These are phyloP conservation scores for Ochropleura plecta DNA, from an alignment of 2,888 invertebrate species.

Conservation along the genomic window DNA sequence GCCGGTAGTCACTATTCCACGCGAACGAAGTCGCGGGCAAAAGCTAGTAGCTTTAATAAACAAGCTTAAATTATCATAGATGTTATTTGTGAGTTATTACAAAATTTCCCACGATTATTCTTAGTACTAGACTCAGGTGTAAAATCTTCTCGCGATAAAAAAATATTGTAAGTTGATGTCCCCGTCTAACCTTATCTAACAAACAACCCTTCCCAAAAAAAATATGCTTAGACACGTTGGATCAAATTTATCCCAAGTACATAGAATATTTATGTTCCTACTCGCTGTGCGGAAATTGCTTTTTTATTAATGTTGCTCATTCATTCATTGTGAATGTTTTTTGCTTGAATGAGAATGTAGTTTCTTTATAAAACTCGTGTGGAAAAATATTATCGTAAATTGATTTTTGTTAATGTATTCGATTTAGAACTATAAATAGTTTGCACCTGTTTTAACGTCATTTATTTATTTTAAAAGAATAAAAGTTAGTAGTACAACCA, in stretches of 20 bases:
- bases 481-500: too few relatives aligned
- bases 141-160: neutral
- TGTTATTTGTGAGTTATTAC: neutral
- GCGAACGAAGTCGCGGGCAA: too few relatives aligned
- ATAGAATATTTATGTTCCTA: slow-evolving; percentile 42
- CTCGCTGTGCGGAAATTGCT: slow-evolving; percentile 37
- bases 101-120: neutral
- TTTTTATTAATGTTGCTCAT: slow-evolving; percentile 49
- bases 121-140: neutral
- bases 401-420: neutral
- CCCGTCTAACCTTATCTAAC: slow-evolving; percentile 3
- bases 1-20: too few relatives aligned
- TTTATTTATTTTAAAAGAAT: too few relatives aligned
- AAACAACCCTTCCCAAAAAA: slow-evolving; percentile 25
- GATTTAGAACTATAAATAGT: neutral
- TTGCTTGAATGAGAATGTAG: neutral
- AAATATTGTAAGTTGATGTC: neutral
- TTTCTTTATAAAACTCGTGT: neutral
- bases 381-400: neutral
- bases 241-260: slow-evolving; percentile 33
- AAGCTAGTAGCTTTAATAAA: too few relatives aligned
- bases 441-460: neutral
- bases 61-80: too few relatives aligned
- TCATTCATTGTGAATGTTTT: slow-evolving; percentile 21
- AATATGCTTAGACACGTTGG: slow-evolving; percentile 26